Evolutionary conservation across 64 coral and sea anemone genomes (phyloP), one percentile per base, ranked within the genome.

Genomic region (Acropora tenuis): DNA sequence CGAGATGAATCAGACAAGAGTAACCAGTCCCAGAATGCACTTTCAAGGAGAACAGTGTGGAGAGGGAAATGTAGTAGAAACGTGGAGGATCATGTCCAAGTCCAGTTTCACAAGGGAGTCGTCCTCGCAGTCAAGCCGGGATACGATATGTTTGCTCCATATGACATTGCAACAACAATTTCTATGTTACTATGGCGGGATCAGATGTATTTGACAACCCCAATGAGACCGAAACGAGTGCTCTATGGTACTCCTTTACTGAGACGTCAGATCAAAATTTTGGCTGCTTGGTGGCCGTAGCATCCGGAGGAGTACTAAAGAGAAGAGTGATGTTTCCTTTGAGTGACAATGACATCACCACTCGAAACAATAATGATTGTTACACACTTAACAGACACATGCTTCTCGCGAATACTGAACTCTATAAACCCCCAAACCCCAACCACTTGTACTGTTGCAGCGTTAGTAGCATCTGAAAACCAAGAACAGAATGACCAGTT

Each of bases 281-380:
- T 76, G 74, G 74, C 43, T 76, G 74, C 74, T 76, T 76, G 46
- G 19, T 76, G 74, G 74, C 74, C 43, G 74, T 76, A 47, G 42
- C 43, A 76, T 46, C 43, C 4, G 74, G 74, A 47, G 47, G 12
- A 47, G 74, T 76, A 45, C 10, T 76, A 0, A 76, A 76, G 12
- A 76, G 15, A 47, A 44, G 74, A 43, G 47, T 76, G 43, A 9
- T 76, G 74, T 76, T 76, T 76, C 42, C 74, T 47, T 47, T 76
- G 74, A 47, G 41, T 45, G 74, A 47, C 6, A 76, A 4, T 44
- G 74, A 76, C 74, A 76, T 76, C 8, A 76, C 40, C 74, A 47
- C 40, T 42, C 40, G 74, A 43, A 12, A 76, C 74, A 43, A 76
- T 45, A 46, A 76, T 47, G 74, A 76, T 12, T n/a, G 47, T 76